These are phyloP conservation scores for Mesembrinibis cayennensis DNA, from an alignment of 2,113 vertebrate genomes.

Conservation along the genomic window DNA sequence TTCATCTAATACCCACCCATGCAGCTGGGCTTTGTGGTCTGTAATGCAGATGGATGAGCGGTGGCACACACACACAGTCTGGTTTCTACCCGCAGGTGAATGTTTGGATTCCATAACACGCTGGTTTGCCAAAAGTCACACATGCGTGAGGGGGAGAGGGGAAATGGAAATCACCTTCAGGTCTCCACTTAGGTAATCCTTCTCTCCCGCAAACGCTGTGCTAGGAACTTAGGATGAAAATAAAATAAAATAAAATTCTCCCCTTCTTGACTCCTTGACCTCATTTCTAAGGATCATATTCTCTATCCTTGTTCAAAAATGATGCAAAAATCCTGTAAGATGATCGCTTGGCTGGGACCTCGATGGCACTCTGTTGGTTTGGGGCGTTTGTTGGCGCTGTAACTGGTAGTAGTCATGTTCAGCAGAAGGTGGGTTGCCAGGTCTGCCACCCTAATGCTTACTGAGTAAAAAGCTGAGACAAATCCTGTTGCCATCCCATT, in stretches of 20 bases:
- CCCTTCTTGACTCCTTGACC: neutral
- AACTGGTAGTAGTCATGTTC: neutral
- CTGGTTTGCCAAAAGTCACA: conserved; percentile 4
- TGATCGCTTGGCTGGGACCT: neutral
- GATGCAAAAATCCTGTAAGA: neutral
- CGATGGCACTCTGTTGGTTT: neutral
- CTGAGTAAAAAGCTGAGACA: neutral
- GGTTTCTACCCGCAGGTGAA: neutral
- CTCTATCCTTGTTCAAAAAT: neutral
- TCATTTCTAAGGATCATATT: neutral
- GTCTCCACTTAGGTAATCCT: neutral
- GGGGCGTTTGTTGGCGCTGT: neutral
- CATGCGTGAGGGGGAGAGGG: neutral
- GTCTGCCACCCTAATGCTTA: neutral
- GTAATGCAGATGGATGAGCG: neutral
- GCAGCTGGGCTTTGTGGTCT: neutral
- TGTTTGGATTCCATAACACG: neutral
- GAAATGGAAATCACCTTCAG: neutral
- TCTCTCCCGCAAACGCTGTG: neutral
- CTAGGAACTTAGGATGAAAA: neutral
- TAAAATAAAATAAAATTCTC: neutral
- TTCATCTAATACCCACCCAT: neutral
- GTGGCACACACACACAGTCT: neutral
- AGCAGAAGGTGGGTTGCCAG: neutral
- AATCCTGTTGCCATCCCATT: neutral